phyloP scores from a whole-genome alignment of 1,140 invertebrate species.

The Agrypnia vestita region DNA sequence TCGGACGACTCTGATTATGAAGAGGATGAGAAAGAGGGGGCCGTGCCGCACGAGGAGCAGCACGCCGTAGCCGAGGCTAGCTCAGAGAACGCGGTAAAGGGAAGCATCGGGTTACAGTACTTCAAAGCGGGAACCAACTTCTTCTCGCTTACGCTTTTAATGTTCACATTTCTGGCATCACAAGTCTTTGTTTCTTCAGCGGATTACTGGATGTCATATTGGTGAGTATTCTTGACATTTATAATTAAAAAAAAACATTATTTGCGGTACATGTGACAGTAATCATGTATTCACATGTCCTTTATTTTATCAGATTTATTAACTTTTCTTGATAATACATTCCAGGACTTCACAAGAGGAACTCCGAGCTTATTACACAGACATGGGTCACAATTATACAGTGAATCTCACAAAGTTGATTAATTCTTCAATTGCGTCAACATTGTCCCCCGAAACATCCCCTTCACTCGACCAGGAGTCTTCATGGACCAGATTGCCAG shows the following conservation, averaged over 20 bases:
- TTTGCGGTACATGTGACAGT: too few relatives aligned
- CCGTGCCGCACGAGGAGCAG: neutral
- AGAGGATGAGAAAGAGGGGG: neutral
- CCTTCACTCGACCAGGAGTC: neutral
- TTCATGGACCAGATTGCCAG: neutral
- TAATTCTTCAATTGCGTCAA: neutral
- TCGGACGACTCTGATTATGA: neutral
- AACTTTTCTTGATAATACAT: neutral
- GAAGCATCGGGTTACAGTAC: slow-evolving; percentile 53
- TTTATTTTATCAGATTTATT: too few relatives aligned
- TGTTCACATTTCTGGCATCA: slow-evolving; percentile 21
- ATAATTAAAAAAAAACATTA: neutral
- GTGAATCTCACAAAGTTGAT: neutral
- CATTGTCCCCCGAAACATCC: too few relatives aligned
- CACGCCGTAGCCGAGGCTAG: neutral
- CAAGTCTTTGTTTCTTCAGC: slow-evolving; percentile 48
- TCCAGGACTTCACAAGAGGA: slow-evolving; percentile 59
- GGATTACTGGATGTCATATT: slow-evolving; percentile 57
- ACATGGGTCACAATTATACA: neutral
- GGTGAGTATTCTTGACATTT: slow-evolving; percentile 32
- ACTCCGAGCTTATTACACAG: slow-evolving; percentile 35
- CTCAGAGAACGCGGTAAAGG: slow-evolving; percentile 47
- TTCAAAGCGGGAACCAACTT: slow-evolving; percentile 46
- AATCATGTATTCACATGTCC: too few relatives aligned
- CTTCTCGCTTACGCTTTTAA: slow-evolving; percentile 32